These are phyloP conservation scores for Hirtodrosophila trivittata DNA, from an alignment of 2,888 invertebrate genomes.

Conservation along the genomic window DNA sequence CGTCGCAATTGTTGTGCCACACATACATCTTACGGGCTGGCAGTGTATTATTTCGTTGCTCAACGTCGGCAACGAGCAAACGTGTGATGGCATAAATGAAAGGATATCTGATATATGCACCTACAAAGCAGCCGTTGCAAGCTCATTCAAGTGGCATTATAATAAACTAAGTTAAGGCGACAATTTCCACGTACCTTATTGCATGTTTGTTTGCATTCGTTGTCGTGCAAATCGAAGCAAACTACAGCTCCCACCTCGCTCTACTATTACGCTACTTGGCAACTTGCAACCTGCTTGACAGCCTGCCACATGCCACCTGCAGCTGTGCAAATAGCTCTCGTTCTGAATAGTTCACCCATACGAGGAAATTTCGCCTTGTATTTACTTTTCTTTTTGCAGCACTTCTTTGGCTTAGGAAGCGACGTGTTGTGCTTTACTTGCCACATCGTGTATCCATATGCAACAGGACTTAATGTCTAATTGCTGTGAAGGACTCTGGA, in stretches of 20 bases:
- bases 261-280: conserved; percentile 3
- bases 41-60: conserved; percentile 66
- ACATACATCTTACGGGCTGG: conserved; percentile 35
- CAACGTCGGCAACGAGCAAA: conserved; percentile 31
- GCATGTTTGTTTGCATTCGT: conserved; percentile 73
- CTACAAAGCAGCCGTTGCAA: conserved; percentile 41
- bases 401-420: neutral
- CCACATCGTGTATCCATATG: neutral
- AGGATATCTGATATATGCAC: conserved; percentile 50
- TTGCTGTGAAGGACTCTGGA: no score
- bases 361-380: conserved; percentile 4
- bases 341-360: conserved; percentile 2
- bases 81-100: conserved; percentile 65
- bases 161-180: conserved; percentile 78
- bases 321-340: conserved; percentile 38
- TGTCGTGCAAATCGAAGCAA: conserved; percentile 60
- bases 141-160: conserved; percentile 75
- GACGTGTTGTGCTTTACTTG: neutral
- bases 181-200: conserved; percentile 74
- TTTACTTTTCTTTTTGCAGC: conserved; percentile 4
- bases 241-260: conserved; percentile 3
- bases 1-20: conserved; percentile 29
- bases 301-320: conserved; percentile 18
- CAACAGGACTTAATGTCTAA: conserved; percentile 3
- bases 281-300: conserved; percentile 11